These are phyloP conservation scores for Lasioglossum leucozonium DNA, from an alignment of 2,888 invertebrate species.

Conservation along the genomic window DNA sequence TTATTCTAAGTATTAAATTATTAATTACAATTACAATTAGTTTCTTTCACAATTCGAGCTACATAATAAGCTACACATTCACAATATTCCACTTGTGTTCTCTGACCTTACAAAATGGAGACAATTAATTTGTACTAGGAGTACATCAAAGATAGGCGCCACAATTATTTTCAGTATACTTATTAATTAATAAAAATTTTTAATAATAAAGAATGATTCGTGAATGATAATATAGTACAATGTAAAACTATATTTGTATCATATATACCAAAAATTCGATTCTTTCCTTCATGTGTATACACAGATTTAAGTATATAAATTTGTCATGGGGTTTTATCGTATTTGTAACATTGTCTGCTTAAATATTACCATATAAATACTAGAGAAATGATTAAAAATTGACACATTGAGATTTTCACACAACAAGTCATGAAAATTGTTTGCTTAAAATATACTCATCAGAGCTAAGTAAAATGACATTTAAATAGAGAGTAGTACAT, in stretches of 20 bases:
- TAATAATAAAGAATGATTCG: slow-evolving; percentile 48
- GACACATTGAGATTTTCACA: slow-evolving; percentile 41
- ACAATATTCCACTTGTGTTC: slow-evolving; percentile 34
- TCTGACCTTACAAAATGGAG: slow-evolving; percentile 31
- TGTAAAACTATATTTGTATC: slow-evolving; percentile 47
- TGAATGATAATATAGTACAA: slow-evolving; percentile 46
- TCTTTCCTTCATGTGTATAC: slow-evolving; percentile 31
- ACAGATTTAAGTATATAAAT: slow-evolving; percentile 47
- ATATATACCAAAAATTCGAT: slow-evolving; percentile 41
- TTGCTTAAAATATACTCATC: slow-evolving; percentile 29
- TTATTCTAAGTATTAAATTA: slow-evolving; percentile 25
- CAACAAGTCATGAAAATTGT: slow-evolving; percentile 16
- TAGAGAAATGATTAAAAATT: slow-evolving; percentile 43
- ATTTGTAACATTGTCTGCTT: slow-evolving; percentile 36
- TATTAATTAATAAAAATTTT: slow-evolving; percentile 50
- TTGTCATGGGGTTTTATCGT: slow-evolving; percentile 61
- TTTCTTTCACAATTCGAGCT: slow-evolving; percentile 44
- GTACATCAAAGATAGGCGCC: slow-evolving; percentile 47
- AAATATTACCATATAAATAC: slow-evolving; percentile 34
- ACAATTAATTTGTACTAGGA: slow-evolving; percentile 47
- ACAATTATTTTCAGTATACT: slow-evolving; percentile 42
- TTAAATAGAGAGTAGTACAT: slow-evolving; percentile 27
- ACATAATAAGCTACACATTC: slow-evolving; percentile 53
- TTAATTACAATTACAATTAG: slow-evolving; percentile 35
- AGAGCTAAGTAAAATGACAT: slow-evolving; percentile 45